Conservation (phyloP, 2,113 vertebrate genomes). For the Rissa tridactyla region DNA sequence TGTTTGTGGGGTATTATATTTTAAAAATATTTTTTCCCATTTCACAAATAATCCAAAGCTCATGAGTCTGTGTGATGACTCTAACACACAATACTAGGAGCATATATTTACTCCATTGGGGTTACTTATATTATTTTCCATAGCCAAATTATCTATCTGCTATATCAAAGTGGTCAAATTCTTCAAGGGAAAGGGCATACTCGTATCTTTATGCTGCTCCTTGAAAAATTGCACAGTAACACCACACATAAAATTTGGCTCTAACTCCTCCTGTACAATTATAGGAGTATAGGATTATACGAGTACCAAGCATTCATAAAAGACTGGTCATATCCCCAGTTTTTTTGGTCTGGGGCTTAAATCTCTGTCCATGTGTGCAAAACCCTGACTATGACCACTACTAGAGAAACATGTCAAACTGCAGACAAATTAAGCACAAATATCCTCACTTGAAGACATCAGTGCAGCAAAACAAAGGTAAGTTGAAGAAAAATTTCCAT, state of each 20-base stretch:
- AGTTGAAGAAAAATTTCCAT: neutral
- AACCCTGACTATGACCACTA: neutral
- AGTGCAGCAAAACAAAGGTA: neutral
- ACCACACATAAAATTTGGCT: neutral
- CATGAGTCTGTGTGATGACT: accelerated
- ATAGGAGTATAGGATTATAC: neutral
- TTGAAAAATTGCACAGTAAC: neutral
- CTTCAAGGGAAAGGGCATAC: neutral
- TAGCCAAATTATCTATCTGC: neutral
- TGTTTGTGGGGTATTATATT: neutral
- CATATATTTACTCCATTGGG: neutral
- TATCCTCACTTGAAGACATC: neutral
- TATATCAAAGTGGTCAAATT: neutral
- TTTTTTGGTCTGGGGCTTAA: neutral
- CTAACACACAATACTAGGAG: neutral
- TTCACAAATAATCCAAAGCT: neutral
- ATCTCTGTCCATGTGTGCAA: neutral
- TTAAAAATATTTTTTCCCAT: neutral
- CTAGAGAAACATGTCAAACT: neutral
- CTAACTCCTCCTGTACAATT: neutral
- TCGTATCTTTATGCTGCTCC: neutral
- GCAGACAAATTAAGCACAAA: neutral
- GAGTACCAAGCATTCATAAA: neutral
- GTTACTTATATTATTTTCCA: neutral
- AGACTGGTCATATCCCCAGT: accelerated